phyloP scores from a whole-genome alignment of 2,888 invertebrate genomes.

The Barypeithes pellucidus region DNA sequence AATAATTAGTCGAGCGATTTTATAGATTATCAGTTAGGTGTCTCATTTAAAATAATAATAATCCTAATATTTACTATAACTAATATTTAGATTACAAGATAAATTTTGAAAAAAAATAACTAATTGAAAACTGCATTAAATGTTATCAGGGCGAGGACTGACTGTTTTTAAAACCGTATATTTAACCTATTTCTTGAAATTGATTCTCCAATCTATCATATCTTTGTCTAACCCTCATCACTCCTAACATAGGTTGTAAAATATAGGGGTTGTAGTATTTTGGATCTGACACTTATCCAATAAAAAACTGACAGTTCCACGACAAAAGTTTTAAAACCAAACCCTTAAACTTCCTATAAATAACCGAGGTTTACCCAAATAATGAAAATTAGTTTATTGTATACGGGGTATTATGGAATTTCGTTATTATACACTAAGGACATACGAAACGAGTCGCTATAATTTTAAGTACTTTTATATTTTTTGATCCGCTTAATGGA shows the following conservation, averaged over 20 bases:
- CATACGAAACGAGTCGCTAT: too few species aligned
- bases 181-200: not conserved
- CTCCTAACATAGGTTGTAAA: slow-evolving; percentile 10
- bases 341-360: not conserved
- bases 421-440: too few species aligned
- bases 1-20: too few species aligned
- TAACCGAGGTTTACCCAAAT: not conserved
- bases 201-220: slow-evolving; percentile 18
- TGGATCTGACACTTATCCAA: slow-evolving; percentile 23
- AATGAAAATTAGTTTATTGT: not conserved
- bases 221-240: slow-evolving; percentile 20
- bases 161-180: slow-evolving; percentile 2
- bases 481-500: too few species aligned
- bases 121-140: not conserved
- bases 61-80: too few species aligned
- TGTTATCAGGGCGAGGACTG: not conserved
- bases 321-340: slow-evolving; percentile 12
- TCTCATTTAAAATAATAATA: too few species aligned
- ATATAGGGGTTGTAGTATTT: slow-evolving; percentile 9
- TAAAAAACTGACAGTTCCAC: slow-evolving; percentile 14
- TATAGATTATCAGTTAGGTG: too few species aligned
- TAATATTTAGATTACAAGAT: too few species aligned
- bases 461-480: too few species aligned
- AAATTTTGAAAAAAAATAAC: too few species aligned
- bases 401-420: not conserved